These are phyloP conservation scores for Aegithalos caudatus DNA, from an alignment of 2,113 vertebrate genomes.

Conservation along the genomic window DNA sequence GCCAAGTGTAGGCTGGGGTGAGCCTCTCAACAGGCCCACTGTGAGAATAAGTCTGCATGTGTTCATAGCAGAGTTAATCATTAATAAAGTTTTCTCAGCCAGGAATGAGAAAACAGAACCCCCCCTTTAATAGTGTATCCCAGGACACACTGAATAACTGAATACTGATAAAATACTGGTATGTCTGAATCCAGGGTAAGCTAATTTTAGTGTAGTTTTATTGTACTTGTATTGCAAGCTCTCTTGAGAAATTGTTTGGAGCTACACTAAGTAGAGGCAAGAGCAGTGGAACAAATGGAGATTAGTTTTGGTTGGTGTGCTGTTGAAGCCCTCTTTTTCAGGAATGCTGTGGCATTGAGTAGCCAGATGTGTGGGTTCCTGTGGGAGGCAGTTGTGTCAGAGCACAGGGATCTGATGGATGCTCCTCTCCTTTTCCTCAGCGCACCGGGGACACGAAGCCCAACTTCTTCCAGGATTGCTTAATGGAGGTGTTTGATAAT, in stretches of 20 bases:
- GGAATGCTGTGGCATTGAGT: neutral
- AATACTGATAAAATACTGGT: neutral
- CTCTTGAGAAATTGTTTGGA: neutral
- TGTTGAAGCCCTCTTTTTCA: neutral
- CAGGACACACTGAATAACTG: neutral
- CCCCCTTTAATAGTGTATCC: neutral
- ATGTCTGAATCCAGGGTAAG: neutral
- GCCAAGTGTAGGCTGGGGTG: neutral
- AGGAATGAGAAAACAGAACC: neutral
- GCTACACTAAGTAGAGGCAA: neutral
- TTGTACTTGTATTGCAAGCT: neutral
- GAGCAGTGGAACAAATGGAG: neutral
- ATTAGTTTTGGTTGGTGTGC: neutral
- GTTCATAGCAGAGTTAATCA: neutral
- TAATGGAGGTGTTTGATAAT: conserved; percentile 75
- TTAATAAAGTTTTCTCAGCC: neutral
- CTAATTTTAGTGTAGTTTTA: neutral
- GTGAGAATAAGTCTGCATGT: neutral
- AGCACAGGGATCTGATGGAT: neutral
- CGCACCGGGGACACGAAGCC: conserved; percentile 72
- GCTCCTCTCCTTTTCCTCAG: neutral
- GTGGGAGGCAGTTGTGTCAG: neutral
- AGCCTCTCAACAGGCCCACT: neutral
- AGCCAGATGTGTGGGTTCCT: neutral
- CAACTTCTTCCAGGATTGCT: conserved; percentile 78